Percentiles rank a stretch among this genome's conserved stretches.
Conservation (phyloP, 2,888 invertebrate species). For the Drosophila yooni region DNA sequence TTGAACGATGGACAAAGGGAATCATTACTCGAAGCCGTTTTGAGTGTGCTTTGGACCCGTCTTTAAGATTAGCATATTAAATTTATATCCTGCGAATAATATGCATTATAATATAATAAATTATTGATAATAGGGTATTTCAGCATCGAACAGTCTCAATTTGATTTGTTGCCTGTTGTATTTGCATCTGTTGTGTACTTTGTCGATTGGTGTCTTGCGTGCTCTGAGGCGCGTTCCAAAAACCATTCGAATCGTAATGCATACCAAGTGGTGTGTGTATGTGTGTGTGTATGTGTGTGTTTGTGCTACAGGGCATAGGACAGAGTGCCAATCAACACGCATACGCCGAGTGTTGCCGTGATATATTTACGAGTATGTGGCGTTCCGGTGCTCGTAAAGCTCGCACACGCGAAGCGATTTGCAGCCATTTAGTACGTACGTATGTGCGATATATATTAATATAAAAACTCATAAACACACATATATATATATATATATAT, state of each 20-base stretch:
- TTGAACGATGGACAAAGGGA: not conserved
- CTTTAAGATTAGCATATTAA: not conserved
- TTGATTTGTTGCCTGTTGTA: constrained; percentile 7
- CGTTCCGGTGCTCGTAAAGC: constrained; percentile 32
- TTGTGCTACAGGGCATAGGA: constrained; percentile 8
- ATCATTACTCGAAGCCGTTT: not conserved
- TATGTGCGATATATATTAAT: constrained; percentile 21
- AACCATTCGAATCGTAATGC: constrained; percentile 36
- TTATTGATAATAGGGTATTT: constrained; percentile 1
- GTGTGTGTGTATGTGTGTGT: not conserved
- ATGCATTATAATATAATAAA: not conserved
- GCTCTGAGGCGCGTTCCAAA: constrained; percentile 40
- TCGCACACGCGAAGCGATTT: constrained; percentile 46
- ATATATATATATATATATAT: not conserved
- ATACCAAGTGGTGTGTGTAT: not conserved
- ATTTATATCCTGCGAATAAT: not conserved
- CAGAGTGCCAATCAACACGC: constrained; percentile 68
- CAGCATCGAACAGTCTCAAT: not conserved
- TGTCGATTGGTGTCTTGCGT: constrained; percentile 57
- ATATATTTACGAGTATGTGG: constrained; percentile 35
- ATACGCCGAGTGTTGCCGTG: constrained; percentile 55
- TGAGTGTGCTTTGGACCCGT: not conserved
- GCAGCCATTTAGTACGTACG: constrained; percentile 29
- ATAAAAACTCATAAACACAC: not conserved
- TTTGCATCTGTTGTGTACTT: constrained; percentile 35